These are phyloP conservation scores for Ips nitidus DNA, from an alignment of 1,140 invertebrate species.

Conservation along the genomic window DNA sequence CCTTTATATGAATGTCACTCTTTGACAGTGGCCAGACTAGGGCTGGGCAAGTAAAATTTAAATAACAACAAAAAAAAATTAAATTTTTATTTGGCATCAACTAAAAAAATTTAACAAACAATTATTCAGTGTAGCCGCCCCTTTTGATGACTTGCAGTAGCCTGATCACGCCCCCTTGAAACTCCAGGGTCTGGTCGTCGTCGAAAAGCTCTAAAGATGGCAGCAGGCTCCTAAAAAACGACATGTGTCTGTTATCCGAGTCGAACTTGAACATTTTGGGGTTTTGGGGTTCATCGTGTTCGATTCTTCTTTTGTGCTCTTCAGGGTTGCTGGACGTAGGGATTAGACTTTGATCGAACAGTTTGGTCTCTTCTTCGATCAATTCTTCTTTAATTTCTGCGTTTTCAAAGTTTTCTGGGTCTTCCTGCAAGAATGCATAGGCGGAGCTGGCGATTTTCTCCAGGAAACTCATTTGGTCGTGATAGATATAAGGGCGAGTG, in stretches of 20 bases:
- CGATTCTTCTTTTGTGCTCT: neutral
- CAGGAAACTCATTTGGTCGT: conserved; percentile 2
- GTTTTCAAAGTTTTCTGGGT: neutral
- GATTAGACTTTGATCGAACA: neutral
- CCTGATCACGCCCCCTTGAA: neutral
- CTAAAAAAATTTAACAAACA: neutral
- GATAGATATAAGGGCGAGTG: neutral
- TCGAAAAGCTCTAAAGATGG: conserved; percentile 1
- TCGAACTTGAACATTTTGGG: neutral
- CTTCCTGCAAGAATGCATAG: neutral
- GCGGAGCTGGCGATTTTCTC: neutral
- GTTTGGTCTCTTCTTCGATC: neutral
- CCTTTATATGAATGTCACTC: no score
- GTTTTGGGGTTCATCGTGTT: neutral
- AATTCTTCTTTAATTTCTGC: neutral
- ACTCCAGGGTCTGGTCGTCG: conserved; percentile 2
- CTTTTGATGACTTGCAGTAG: neutral
- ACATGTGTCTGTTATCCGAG: neutral
- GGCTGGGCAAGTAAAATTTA: no score
- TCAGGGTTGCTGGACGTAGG: neutral
- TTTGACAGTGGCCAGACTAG: no score
- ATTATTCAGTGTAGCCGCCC: neutral
- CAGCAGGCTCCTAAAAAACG: conserved; percentile 1
- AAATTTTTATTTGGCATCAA: no score
- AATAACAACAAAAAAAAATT: no score